Base-by-base conservation (phyloP, 1,140 invertebrate genomes). In the Druon quercuslanigerum region DNA sequence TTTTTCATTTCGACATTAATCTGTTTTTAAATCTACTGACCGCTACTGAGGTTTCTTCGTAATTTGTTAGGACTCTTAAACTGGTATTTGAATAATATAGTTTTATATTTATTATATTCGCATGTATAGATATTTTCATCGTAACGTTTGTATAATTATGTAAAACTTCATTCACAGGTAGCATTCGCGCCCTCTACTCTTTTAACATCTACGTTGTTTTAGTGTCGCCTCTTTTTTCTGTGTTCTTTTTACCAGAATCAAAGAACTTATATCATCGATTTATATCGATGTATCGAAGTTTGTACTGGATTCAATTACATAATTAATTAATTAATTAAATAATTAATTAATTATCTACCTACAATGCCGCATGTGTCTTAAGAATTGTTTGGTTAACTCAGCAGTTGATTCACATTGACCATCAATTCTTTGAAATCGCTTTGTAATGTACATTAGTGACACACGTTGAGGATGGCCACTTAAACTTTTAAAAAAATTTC, bases 101-200 rank as follows among this genome's bases (percentile, higher is more conserved):
- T 40, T 66, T 40, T 66, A 66, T 66, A 66, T 66, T 83, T 83
- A 83, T 84, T 83, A 79, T 79, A 72, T 73, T 82, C 80, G 50
- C 73, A 73, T 78, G 70, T 82, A 82, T 85, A 87, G 78, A 87
- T 83, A 84, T 83, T 79, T 84, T 83, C 79, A 33, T 83, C 80
- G 76, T 83, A 87, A 85, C 85, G 86, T 85, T 86, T 84, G 85
- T 86, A 87, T 87, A 86, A 82, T 86, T 85, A 84, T 88, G 85
- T 86, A 80, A 87, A 88, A 87, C 84, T 88, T 87, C 85, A 88
- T 87, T 84, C 84, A 83, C 86, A 87, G 85, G 85, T 87, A 87
- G 83, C 85, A 87, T 83, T 88, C 85, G 83, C 85, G 81, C 85
- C 86, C 85, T 80, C 74, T 79, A 82, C 81, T 82, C 74, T 82